A percentile compares a stretch with the other conserved stretches of the same genome.
These are phyloP conservation scores for Mus spicilegus DNA, from an alignment of 2,113 vertebrate genomes.

Conservation along the genomic window DNA sequence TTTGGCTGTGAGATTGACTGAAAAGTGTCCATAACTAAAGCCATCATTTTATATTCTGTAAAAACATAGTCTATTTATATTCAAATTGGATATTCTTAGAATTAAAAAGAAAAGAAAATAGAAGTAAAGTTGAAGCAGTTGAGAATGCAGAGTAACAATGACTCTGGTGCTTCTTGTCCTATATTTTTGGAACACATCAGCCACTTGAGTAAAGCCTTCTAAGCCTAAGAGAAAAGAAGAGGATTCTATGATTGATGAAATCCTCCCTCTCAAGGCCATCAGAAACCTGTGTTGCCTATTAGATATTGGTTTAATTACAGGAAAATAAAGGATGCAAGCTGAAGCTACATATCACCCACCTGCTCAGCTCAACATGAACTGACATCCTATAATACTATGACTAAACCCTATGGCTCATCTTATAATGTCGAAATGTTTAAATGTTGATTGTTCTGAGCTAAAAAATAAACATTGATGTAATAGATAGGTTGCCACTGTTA, in stretches of 20 bases:
- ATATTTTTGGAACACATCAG: not conserved
- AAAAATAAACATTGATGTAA: not conserved
- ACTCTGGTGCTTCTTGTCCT: not conserved
- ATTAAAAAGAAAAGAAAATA: not conserved
- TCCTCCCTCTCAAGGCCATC: not conserved
- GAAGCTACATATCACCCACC: not conserved
- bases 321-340: not conserved
- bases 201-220: not conserved
- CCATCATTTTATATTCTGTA: not conserved
- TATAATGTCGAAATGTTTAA: not conserved
- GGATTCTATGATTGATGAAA: not conserved
- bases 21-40: not conserved
- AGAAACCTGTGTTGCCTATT: fast-evolving
- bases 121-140: not conserved
- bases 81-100: not conserved
- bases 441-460: not conserved
- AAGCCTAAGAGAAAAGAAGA: not conserved
- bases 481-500: not conserved
- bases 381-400: not conserved
- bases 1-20: not conserved
- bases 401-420: not conserved
- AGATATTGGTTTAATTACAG: no score
- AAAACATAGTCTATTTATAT: not conserved
- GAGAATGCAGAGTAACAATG: not conserved
- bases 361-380: not conserved